Conservation (phyloP, 2,888 invertebrate genomes). For the Macrostomum cliftonense region DNA sequence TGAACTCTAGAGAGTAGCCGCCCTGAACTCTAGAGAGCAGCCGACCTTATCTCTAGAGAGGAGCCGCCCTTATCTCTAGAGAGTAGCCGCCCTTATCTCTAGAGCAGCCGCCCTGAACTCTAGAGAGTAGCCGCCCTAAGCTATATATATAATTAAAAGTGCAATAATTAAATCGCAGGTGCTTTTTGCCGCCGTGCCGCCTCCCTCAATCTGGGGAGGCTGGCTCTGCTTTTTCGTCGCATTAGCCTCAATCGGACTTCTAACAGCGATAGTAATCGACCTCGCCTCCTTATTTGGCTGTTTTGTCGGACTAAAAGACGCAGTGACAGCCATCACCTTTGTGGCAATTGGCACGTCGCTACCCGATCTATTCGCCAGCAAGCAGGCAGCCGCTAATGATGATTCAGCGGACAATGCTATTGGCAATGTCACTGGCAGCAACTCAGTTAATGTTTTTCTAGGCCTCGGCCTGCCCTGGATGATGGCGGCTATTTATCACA, state of each 20-base stretch:
- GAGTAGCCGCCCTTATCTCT: too few relatives aligned
- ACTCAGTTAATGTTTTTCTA: constrained; percentile 48
- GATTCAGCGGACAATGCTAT: constrained; percentile 46
- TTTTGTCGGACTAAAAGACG: constrained; percentile 42
- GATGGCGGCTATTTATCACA: constrained; percentile 41
- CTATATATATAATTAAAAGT: too few relatives aligned
- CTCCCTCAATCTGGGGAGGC: constrained; percentile 44
- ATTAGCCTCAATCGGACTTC: constrained; percentile 42
- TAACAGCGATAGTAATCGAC: constrained; percentile 46
- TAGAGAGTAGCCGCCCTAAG: too few relatives aligned
- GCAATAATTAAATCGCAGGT: constrained; percentile 22
- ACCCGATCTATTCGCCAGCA: constrained; percentile 46
- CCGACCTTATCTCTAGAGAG: too few relatives aligned
- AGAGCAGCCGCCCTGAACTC: too few relatives aligned
- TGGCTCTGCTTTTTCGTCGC: constrained; percentile 45
- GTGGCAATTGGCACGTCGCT: constrained; percentile 46
- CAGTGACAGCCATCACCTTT: constrained; percentile 41
- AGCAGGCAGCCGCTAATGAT: constrained; percentile 43
- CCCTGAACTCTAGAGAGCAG: too few relatives aligned
- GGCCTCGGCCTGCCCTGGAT: constrained; percentile 48
- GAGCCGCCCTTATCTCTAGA: too few relatives aligned
- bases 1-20: too few relatives aligned
- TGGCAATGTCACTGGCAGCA: constrained; percentile 47
- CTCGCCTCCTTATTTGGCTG: constrained; percentile 46
- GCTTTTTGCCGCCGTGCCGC: constrained; percentile 42